Evolutionary conservation across 2,797 vertebrate genomes (phyloP).

Genomic region (Tympanoctomys barrerae): DNA sequence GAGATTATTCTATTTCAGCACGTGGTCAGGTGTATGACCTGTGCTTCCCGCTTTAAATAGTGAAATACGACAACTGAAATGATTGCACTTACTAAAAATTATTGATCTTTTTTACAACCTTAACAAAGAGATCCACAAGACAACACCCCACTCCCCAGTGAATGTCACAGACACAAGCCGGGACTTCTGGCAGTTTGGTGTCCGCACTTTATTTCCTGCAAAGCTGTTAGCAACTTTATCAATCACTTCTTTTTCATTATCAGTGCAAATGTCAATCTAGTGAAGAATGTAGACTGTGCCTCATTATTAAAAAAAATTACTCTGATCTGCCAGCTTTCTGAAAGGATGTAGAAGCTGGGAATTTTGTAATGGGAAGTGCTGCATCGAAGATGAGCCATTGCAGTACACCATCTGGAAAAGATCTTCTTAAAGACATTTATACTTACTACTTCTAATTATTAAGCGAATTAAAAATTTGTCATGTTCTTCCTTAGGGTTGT

Average conservation of each 20-base stretch:
- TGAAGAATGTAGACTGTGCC: neutral
- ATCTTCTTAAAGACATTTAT: constrained; percentile 22
- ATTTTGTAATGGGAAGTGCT: neutral
- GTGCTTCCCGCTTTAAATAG: neutral
- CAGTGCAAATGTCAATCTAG: neutral
- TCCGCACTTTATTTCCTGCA: neutral
- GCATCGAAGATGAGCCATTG: neutral
- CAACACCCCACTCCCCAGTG: neutral
- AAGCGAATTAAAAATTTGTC: constrained; percentile 8
- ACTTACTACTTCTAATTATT: constrained; percentile 39
- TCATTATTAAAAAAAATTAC: neutral
- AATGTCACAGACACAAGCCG: neutral
- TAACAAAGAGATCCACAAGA: neutral
- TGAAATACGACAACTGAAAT: neutral
- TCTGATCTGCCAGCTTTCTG: neutral
- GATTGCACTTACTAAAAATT: neutral
- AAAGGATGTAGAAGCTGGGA: neutral
- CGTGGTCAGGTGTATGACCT: neutral
- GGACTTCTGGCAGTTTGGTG: neutral
- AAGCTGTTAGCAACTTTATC: neutral
- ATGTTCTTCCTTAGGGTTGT: constrained; percentile 91
- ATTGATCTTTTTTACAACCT: neutral
- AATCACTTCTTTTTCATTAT: neutral
- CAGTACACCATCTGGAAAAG: neutral
- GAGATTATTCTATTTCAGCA: neutral